A percentile compares a stretch with the other conserved stretches of the same genome.
Conservation (phyloP, 2,113 vertebrate genomes). For the Oryzias melastigma region DNA sequence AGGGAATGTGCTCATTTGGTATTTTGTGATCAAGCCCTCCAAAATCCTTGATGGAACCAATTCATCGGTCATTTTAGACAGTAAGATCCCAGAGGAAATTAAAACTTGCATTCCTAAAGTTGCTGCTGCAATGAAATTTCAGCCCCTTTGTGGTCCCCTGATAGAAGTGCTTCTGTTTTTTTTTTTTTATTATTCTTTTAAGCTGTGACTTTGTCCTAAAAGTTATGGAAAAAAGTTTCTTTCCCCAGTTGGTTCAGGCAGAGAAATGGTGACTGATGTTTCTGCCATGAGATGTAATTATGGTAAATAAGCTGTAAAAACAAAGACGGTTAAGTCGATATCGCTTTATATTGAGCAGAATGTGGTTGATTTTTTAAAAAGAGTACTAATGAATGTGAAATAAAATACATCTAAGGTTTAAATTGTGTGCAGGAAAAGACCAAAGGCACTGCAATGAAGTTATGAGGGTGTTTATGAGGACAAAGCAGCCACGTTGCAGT, state of each 20-base stretch:
- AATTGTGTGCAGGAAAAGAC: background rate
- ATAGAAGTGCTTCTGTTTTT: constrained; percentile 41
- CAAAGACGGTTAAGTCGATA: constrained; percentile 23
- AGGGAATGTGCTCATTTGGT: background rate
- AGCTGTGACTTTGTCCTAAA: constrained; percentile 41
- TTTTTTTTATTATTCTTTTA: constrained; percentile 37
- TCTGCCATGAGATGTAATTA: constrained; percentile 49
- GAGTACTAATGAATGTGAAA: background rate
- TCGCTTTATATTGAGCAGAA: constrained; percentile 13
- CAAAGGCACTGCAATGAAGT: background rate
- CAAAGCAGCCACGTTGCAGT: constrained; percentile 6
- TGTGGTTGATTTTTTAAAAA: constrained; percentile 10
- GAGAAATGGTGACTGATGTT: constrained; percentile 20
- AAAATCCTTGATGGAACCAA: background rate
- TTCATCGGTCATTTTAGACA: constrained; percentile 11
- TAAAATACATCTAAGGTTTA: background rate
- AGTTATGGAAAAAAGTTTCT: constrained; percentile 42
- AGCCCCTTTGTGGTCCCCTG: constrained; percentile 16
- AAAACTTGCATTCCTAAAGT: constrained; percentile 3
- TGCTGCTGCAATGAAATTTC: constrained; percentile 1
- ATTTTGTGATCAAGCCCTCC: background rate
- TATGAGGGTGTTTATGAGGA: constrained; percentile 9
- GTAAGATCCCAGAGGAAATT: background rate
- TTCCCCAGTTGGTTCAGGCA: constrained; percentile 1
- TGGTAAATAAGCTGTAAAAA: constrained; percentile 49